Evolutionary conservation across 2,888 invertebrate genomes (phyloP).

Genomic region (Rotaria macrura): DNA sequence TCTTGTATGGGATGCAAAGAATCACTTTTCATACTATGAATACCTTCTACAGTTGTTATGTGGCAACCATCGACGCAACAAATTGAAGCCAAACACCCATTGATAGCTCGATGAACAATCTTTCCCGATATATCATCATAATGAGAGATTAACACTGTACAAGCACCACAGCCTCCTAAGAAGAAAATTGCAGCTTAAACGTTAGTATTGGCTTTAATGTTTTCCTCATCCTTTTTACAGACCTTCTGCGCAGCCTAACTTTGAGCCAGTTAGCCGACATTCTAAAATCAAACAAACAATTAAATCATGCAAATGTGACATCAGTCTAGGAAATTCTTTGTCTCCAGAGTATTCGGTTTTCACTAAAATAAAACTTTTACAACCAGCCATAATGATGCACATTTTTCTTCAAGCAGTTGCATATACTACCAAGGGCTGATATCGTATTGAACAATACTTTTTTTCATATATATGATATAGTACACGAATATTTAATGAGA

Average conservation of each 20-base stretch:
- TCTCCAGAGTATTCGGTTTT: too few relatives aligned
- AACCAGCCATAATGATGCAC: too few relatives aligned
- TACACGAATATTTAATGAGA: too few relatives aligned
- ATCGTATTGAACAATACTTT: too few relatives aligned
- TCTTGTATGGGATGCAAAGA: slow-evolving; percentile 39
- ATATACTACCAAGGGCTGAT: too few relatives aligned
- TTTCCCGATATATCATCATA: neutral
- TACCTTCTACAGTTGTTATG: slow-evolving; percentile 47
- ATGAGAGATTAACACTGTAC: slow-evolving; percentile 26
- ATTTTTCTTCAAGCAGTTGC: too few relatives aligned
- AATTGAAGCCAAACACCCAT: slow-evolving; percentile 45
- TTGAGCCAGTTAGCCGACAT: slow-evolving; percentile 22
- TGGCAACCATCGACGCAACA: slow-evolving; percentile 44
- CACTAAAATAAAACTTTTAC: too few relatives aligned
- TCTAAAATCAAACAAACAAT: neutral
- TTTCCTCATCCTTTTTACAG: neutral
- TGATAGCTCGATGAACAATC: slow-evolving; percentile 41
- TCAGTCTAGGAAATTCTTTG: too few relatives aligned
- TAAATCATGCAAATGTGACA: too few relatives aligned
- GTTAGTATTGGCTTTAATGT: neutral
- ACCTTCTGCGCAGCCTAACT: slow-evolving; percentile 32
- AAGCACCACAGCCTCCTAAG: slow-evolving; percentile 30
- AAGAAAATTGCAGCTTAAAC: too few relatives aligned
- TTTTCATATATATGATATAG: too few relatives aligned
- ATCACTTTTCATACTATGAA: slow-evolving; percentile 40